Base-by-base conservation (phyloP, 2,888 invertebrate species). In the Notocelia uddmanniana region DNA sequence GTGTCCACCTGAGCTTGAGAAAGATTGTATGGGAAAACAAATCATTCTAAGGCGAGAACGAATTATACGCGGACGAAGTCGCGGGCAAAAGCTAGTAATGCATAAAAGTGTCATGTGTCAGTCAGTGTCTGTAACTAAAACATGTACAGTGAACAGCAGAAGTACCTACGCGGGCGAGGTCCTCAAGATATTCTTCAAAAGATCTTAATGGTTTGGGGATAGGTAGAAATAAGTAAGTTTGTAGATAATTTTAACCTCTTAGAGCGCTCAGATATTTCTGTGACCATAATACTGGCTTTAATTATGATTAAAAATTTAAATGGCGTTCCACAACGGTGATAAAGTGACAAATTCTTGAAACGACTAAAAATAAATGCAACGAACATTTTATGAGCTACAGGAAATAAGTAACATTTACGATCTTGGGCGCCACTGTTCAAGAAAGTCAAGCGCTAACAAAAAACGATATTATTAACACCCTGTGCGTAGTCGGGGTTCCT, bases 381-480 rank as follows among this genome's bases (percentile, higher is more conserved):
- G 15, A 15, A 41, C 21, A 21, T 19, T 41, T 59, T 59, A 59
- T 15, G 21, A 15, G 41, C 41, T 59, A 23, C 41, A 23, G 59
- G 10, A 59, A 59, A 59, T 23, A 41, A 59, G 59, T 59, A 59
- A 59, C 59, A 41, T 41, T 23, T 41, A 59, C 41, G 37, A 41
- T 59, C n/a, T 48, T 23, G 18, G 15, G 13, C 18, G 48, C n/a
- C 11, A 31, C n/a, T 11, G 18, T 37, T 11, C 3, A 55, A 45
- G 26, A 21, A 59, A 59, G 13, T 6, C 15, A 60, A 37, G 41
- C 41, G 37, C 37, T 60, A 45, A 45, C 26, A 41, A 21, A 69
- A 48, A 23, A 21, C 59, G 15, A 41, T 59, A 41, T 21, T 55
- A 15, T 5, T 5, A 21, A 26, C 26, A 26, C 26, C 3, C n/a